Conservation (phyloP, 2,113 vertebrate species). For the Bungarus multicinctus region DNA sequence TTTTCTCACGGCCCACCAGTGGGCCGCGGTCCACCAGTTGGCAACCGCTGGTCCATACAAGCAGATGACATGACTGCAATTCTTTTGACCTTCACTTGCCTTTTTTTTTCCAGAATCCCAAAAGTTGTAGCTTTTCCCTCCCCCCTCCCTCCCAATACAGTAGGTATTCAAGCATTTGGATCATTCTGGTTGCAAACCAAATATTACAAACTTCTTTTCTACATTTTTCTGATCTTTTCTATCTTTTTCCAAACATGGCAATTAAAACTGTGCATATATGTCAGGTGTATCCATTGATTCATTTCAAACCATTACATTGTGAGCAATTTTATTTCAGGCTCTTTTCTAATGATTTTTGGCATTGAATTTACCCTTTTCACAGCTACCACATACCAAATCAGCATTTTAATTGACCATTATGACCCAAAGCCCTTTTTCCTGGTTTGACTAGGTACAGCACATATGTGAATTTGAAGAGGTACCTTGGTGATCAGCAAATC, state of each 20-base stretch:
- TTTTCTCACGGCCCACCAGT: no score
- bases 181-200: not conserved
- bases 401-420: not conserved
- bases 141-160: rapidly evolving
- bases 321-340: not conserved
- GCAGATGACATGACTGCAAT: not conserved
- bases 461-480: not conserved
- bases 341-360: not conserved
- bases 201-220: not conserved
- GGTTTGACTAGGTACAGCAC: not conserved
- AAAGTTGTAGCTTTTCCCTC: not conserved
- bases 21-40: no score
- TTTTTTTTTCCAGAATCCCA: not conserved
- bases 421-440: not conserved
- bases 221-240: not conserved
- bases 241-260: not conserved
- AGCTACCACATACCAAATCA: not conserved
- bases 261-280: not conserved
- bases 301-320: not conserved
- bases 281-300: not conserved
- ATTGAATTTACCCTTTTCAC: not conserved
- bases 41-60: no score
- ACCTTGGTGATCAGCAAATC: not conserved
- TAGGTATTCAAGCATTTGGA: not conserved
- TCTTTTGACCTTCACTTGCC: not conserved